phyloP scores from a whole-genome alignment of 2,888 invertebrate genomes.

The Lepidocyrtoides sp. region DNA sequence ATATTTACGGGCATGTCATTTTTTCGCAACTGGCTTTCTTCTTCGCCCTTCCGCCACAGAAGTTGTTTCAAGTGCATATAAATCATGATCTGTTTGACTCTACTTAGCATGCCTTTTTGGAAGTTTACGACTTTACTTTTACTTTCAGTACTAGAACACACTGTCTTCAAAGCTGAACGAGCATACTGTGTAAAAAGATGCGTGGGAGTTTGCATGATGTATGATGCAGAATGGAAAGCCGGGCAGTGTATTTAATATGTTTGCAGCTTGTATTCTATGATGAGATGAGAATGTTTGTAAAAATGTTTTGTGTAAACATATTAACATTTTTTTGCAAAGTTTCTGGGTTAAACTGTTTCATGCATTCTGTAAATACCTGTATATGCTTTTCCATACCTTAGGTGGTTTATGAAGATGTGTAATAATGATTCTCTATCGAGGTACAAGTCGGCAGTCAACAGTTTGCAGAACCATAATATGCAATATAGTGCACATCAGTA shows the following conservation, averaged over 20 bases:
- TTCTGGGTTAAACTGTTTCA: constrained; percentile 69
- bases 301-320: constrained; percentile 17
- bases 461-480: neutral
- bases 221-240: constrained; percentile 64
- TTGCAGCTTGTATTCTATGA: constrained; percentile 55
- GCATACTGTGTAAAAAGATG: neutral
- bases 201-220: constrained; percentile 73
- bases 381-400: neutral
- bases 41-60: constrained; percentile 43
- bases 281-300: neutral
- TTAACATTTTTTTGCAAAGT: constrained; percentile 37
- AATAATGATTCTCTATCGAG: too few relatives aligned
- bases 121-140: constrained; percentile 65
- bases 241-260: constrained; percentile 42
- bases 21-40: constrained; percentile 46
- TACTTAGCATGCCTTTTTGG: constrained; percentile 76
- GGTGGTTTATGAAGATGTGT: neutral
- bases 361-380: neutral
- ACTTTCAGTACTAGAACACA: constrained; percentile 62
- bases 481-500: neutral
- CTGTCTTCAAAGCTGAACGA: neutral
- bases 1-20: neutral
- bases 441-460: neutral
- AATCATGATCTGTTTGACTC: constrained; percentile 60
- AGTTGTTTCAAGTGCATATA: constrained; percentile 52